Percentiles rank a stretch among this genome's conserved stretches.
These are phyloP conservation scores for Drosophila gaucha DNA, from an alignment of 2,888 invertebrate species.

Conservation along the genomic window DNA sequence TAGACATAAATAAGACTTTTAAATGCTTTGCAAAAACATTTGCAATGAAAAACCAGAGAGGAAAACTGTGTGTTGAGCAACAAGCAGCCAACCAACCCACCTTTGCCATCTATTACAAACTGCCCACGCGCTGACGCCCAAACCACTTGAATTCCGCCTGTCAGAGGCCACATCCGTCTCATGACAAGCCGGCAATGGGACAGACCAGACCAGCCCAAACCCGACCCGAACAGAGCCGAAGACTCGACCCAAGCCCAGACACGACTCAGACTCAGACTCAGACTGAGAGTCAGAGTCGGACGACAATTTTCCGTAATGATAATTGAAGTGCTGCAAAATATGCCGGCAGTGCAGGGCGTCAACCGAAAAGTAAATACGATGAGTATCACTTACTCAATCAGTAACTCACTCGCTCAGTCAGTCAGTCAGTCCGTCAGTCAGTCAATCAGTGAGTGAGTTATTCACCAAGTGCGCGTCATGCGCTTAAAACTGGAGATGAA, in stretches of 20 bases:
- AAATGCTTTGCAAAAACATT: slow-evolving; percentile 12
- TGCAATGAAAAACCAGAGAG: not conserved
- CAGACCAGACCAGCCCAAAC: slow-evolving; percentile 20
- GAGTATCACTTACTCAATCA: slow-evolving; percentile 16
- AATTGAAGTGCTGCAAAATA: slow-evolving; percentile 14
- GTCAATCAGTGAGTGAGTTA: slow-evolving; percentile 18
- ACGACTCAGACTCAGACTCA: slow-evolving; percentile 33
- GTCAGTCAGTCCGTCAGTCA: slow-evolving; percentile 1
- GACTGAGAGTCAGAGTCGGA: slow-evolving; percentile 24
- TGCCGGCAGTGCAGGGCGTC: slow-evolving; percentile 53
- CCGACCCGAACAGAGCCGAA: not conserved
- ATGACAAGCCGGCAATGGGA: slow-evolving; percentile 34
- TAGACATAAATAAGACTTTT: slow-evolving; percentile 10
- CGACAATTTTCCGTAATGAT: slow-evolving; percentile 51
- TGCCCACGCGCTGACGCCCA: slow-evolving; percentile 72
- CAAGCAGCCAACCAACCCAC: slow-evolving; percentile 9
- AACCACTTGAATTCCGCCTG: slow-evolving; percentile 65
- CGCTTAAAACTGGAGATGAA: slow-evolving; percentile 56
- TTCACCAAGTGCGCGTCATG: slow-evolving; percentile 50
- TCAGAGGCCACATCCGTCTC: slow-evolving; percentile 70
- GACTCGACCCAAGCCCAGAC: slow-evolving; percentile 22
- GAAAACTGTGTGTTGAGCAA: slow-evolving; percentile 4
- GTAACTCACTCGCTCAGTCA: slow-evolving; percentile 4
- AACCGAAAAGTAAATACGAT: slow-evolving; percentile 50
- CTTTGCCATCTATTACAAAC: slow-evolving; percentile 46